Base-by-base conservation (phyloP, 2,113 vertebrate genomes). In the Probosciger aterrimus region DNA sequence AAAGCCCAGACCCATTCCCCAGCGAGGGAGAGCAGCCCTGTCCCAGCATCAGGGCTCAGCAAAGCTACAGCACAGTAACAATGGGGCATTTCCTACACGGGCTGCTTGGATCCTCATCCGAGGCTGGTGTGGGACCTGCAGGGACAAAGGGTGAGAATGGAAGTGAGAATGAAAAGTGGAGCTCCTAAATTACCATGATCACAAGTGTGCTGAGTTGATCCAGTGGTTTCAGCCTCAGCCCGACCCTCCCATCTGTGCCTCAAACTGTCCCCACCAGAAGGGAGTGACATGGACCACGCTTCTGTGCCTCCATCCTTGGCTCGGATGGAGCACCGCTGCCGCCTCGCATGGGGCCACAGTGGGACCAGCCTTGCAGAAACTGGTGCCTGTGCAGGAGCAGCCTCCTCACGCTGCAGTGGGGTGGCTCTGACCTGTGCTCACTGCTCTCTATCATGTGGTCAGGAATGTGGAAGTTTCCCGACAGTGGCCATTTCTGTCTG, bases 371-470 rank as follows among this genome's bases (percentile, higher is more conserved):
- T n/a, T 3, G 43, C 50, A 15, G 41, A 8, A 55, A 41, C 71
- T 43, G 60, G 31, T 35, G 70, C 30, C n/a, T 4, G 0, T 1
- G 2, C 19, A 22, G 84, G 55, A 70, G 49, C 59, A 22, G 52
- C 49, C 0, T 0, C 74, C 57, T 82, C 4, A 0, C 6, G 2
- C 25, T 12, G 1, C 0, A 1, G 22, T 3, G 37, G 7, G 52
- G 28, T n/a, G 60, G 14, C 28, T 74, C 31, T 3, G 3, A 19
- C 8, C 31, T 37, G 6, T 22, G 24, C 46, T 25, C 5, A 1
- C 19, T 49, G 64, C 41, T 33, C 20, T 28, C 35, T 47, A 0
- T 28, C 1, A 2, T 7, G 30, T 0, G 6, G 33, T 55, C 46
- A 37, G 88, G 49, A 43, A 7, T 4, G 11, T 12, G 2, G 22